phyloP scores from a whole-genome alignment of 2,888 invertebrate genomes.

The Stenurella melanura region DNA sequence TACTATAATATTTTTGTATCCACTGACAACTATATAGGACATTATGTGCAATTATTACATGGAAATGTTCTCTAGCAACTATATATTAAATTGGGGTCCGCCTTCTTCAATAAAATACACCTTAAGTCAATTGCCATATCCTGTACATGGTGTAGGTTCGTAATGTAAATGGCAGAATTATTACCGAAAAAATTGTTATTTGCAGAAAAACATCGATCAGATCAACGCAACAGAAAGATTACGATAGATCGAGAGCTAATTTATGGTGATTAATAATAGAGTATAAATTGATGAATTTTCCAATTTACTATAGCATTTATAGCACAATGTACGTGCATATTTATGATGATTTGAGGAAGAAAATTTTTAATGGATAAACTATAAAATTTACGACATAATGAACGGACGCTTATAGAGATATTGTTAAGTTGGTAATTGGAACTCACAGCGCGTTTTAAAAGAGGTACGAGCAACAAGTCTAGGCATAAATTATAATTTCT shows the following conservation, averaged over 20 bases:
- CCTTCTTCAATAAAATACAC: neutral
- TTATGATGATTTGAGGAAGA: conserved; percentile 27
- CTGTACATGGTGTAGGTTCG: too few relatives aligned
- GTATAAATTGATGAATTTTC: conserved; percentile 14
- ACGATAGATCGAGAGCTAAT: conserved; percentile 14
- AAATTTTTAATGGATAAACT: conserved; percentile 4
- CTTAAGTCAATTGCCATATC: too few relatives aligned
- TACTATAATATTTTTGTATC: too few relatives aligned
- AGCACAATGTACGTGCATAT: neutral
- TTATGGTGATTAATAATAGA: conserved; percentile 33
- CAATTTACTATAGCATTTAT: conserved; percentile 10
- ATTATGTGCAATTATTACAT: too few relatives aligned
- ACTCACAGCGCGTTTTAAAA: neutral
- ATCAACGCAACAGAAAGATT: neutral
- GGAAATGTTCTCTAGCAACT: too few relatives aligned
- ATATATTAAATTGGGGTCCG: neutral
- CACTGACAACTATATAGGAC: too few relatives aligned
- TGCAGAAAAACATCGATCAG: neutral
- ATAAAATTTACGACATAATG: conserved; percentile 5
- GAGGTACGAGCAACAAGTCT: neutral
- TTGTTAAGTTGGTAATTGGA: neutral
- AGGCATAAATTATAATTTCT: neutral
- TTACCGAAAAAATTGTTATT: neutral
- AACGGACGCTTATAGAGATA: neutral
- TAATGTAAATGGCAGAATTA: neutral